Base-by-base conservation (phyloP, 2,113 vertebrate species). In the Anhinga rufa region DNA sequence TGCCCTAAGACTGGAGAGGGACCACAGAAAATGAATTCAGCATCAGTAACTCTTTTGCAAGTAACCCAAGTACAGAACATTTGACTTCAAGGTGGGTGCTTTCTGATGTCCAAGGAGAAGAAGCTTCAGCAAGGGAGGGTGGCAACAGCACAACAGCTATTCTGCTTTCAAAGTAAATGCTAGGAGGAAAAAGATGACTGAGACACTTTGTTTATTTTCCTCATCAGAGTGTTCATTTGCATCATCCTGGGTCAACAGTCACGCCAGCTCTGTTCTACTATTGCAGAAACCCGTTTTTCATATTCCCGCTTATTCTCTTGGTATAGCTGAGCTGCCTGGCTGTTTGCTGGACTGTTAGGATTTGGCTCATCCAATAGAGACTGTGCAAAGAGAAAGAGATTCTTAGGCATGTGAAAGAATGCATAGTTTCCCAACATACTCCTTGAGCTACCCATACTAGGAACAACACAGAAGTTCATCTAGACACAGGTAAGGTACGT, bases 201-300 rank as follows among this genome's bases (percentile, higher is more conserved):
- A 90, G 98, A 98, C 97, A 97, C 97, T 98, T 98, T 96, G 97
- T 98, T 98, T 97, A 97, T 98, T 98, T 98, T 98, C 96, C 98
- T 98, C 98, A 96, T 97, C 98, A 98, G 98, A 98, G 97, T 98
- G 98, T 99, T 98, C 98, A 97, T 98, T 97, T 96, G 95, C 97
- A 98, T 97, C 84, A 96, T 94, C 97, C 93, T 75, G 93, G 98
- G 99, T 99, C 99, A 99, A 99, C 99, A 99, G 96, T 99, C 99
- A 95, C 99, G 99, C 99, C 99, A 99, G 97, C 99, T 99, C 98
- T 99, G 99, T 99, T 99, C 99, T 98, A 99, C 99, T 97, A 99
- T 99, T 97, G 99, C 99, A 97, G 99, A 99, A 95, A 99, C 99
- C 90, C 99, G 99, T 97, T 99, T 99, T 97, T 99, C 99, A 62